Base-by-base conservation (phyloP, 2,888 invertebrate species). In the Leucania comma region DNA sequence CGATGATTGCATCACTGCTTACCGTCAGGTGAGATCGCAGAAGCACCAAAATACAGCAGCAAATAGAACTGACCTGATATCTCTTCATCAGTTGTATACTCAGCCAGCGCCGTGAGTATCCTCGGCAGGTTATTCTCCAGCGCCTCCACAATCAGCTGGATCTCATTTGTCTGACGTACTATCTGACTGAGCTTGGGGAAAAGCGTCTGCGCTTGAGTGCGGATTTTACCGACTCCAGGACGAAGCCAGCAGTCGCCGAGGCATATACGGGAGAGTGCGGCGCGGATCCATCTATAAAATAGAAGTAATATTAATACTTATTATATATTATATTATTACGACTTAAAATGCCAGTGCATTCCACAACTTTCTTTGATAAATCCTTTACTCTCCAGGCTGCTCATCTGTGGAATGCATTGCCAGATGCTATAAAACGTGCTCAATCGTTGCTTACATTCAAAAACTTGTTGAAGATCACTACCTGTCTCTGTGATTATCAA, bases 11-110 rank as follows among this genome's bases (percentile, higher is more conserved):
- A n/a, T n/a, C n/a, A n/a, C n/a, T n/a, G n/a, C n/a, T n/a, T n/a
- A n/a, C n/a, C n/a, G n/a, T n/a, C n/a, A n/a, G n/a, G n/a, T n/a
- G n/a, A n/a, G n/a, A n/a, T n/a, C n/a, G n/a, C n/a, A n/a, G n/a
- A n/a, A n/a, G n/a, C n/a, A n/a, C n/a, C n/a, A n/a, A n/a, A n/a
- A n/a, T n/a, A n/a, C n/a, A n/a, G n/a, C n/a, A n/a, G n/a, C n/a
- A n/a, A n/a, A n/a, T n/a, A n/a, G n/a, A 48, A 64, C 69, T 74
- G 77, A 96, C 96, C 95, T 72, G 90, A 89, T 78, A 96, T 93
- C 82, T 96, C 96, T 63, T 96, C 96, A 92, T 95, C 96, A 0
- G 95, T 95, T 4, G 95, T 94, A 85, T 95, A 96, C 78, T 96
- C 95, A 20, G 93, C 92, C 61, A 96, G 83, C 0, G 94, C 95